These are phyloP conservation scores for Amblyraja radiata DNA, from an alignment of 2,797 vertebrate genomes.

Conservation along the genomic window DNA sequence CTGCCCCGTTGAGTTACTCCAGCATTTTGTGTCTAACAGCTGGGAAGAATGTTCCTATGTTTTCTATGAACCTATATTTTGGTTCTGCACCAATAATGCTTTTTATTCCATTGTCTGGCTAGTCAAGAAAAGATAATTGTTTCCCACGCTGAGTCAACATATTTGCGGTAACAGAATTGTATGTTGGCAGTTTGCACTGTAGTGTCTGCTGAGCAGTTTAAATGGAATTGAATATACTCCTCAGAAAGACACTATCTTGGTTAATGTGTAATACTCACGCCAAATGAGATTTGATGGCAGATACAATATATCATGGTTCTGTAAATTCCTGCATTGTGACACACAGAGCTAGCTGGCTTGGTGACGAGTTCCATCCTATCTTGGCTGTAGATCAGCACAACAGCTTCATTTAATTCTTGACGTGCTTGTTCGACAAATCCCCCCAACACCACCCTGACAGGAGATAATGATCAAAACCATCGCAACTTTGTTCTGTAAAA, in stretches of 20 bases:
- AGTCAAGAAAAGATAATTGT: not conserved
- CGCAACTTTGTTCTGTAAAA: not conserved
- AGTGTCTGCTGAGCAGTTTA: not conserved
- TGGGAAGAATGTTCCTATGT: too few species aligned
- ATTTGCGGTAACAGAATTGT: not conserved
- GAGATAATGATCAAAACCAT: not conserved
- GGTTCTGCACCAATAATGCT: not conserved
- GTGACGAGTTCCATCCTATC: not conserved
- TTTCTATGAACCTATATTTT: not conserved
- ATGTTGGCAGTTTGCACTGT: not conserved
- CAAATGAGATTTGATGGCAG: not conserved
- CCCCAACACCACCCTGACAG: not conserved
- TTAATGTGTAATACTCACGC: not conserved
- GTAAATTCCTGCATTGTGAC: constrained; percentile 5
- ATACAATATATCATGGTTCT: not conserved
- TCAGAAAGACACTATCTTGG: not conserved
- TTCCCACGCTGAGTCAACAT: constrained; percentile 6
- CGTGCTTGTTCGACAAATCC: not conserved
- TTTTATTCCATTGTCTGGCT: not conserved
- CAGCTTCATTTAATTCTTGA: not conserved
- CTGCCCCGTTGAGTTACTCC: too few species aligned
- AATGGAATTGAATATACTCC: not conserved
- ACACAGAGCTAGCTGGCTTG: not conserved
- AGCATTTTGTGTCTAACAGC: too few species aligned
- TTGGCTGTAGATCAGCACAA: not conserved